These are phyloP conservation scores for Virgularia gustaviana DNA, from an alignment of 92 coral and sea anemone species.

Conservation along the genomic window DNA sequence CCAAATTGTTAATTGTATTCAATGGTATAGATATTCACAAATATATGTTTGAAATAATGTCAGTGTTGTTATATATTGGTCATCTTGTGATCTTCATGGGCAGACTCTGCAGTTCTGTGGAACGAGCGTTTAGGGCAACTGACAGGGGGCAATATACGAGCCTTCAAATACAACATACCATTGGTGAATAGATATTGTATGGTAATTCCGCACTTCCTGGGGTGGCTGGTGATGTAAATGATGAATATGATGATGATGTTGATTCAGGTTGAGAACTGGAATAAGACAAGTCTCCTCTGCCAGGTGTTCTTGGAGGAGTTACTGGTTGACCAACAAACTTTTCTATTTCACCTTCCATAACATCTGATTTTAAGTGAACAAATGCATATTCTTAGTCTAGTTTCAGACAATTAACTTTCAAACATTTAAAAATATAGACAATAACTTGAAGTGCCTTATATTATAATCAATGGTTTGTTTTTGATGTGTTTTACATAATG, in stretches of 20 bases:
- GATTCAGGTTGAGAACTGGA: slow-evolving; percentile 58
- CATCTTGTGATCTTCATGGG: too few relatives aligned
- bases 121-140: too few relatives aligned
- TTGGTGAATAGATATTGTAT: slow-evolving; percentile 29
- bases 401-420: neutral
- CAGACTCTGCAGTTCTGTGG: too few relatives aligned
- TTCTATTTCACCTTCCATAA: slow-evolving; percentile 65
- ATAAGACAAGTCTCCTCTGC: slow-evolving; percentile 42
- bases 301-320: slow-evolving; percentile 35
- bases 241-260: slow-evolving; percentile 43
- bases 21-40: too few relatives aligned
- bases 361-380: too few relatives aligned
- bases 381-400: too few relatives aligned
- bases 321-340: slow-evolving; percentile 76
- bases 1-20: neutral
- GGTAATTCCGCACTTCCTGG: slow-evolving; percentile 22
- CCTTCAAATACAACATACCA: slow-evolving; percentile 26
- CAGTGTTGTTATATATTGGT: too few relatives aligned
- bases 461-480: too few relatives aligned
- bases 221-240: slow-evolving; percentile 15
- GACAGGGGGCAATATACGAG: too few relatives aligned
- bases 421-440: neutral
- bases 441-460: neutral
- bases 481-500: too few relatives aligned
- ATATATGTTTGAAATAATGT: too few relatives aligned